Evolutionary conservation across 2,797 vertebrate genomes (phyloP).

Genomic region (Morus bassanus): DNA sequence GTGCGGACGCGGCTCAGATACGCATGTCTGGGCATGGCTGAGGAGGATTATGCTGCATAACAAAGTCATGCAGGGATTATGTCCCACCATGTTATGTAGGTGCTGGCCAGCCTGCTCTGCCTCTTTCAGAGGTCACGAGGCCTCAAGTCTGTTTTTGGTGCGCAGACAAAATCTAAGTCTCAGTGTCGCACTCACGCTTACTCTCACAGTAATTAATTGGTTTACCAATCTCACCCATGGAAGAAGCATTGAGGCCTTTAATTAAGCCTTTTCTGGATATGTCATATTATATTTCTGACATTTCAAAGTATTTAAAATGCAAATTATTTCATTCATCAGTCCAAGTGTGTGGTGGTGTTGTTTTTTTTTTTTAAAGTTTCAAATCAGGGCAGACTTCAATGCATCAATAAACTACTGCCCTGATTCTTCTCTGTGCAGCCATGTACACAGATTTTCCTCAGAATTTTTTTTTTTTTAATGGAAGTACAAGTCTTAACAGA

Average conservation of each 20-base stretch:
- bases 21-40: background rate
- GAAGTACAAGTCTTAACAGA: background rate
- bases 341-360: background rate
- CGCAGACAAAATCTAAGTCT: background rate
- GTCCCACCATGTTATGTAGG: background rate
- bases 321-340: background rate
- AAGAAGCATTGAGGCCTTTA: background rate
- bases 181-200: accelerated
- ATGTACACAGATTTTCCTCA: background rate
- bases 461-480: background rate
- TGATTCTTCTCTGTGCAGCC: background rate
- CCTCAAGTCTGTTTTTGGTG: background rate
- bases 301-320: background rate
- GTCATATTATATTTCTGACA: background rate
- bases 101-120: background rate
- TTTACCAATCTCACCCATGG: background rate
- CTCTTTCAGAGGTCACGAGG: background rate
- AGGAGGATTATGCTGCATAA: background rate
- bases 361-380: background rate
- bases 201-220: background rate
- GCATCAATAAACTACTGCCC: background rate
- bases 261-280: background rate
- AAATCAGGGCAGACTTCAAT: background rate
- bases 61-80: background rate
- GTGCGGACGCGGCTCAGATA: background rate